These are phyloP conservation scores for Temnothorax rugatulus DNA, from an alignment of 2,888 invertebrate genomes.

Conservation along the genomic window DNA sequence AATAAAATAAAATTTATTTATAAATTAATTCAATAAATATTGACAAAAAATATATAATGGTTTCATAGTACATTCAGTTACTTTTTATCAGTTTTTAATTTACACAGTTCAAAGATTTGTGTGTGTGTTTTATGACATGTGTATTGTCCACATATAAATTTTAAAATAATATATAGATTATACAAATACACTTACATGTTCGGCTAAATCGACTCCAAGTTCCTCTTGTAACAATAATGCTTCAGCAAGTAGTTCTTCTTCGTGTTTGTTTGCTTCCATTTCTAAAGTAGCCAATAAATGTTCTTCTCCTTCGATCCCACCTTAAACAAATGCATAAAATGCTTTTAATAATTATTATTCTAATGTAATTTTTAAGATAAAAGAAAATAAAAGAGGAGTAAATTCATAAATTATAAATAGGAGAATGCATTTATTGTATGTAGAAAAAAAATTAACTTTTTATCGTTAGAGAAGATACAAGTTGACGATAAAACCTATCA, in stretches of 20 bases:
- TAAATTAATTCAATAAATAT: neutral
- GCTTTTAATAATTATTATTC: constrained; percentile 5
- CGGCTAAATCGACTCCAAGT: constrained; percentile 82
- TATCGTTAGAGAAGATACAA: constrained; percentile 36
- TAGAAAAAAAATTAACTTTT: neutral
- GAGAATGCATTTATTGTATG: neutral
- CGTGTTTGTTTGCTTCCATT: constrained; percentile 84
- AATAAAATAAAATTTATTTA: too few relatives aligned
- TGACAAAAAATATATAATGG: neutral
- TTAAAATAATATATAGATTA: neutral
- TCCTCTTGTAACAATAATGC: constrained; percentile 84
- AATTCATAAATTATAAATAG: neutral
- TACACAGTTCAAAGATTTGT: neutral
- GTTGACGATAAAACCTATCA: constrained; percentile 74
- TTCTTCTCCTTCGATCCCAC: constrained; percentile 83
- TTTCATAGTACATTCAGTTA: neutral
- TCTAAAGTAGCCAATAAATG: constrained; percentile 83
- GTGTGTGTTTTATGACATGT: neutral
- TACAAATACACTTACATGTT: constrained; percentile 72
- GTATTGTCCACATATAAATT: neutral
- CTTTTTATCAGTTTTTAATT: neutral
- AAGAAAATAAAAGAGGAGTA: neutral
- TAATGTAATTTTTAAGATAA: neutral
- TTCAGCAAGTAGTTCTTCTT: constrained; percentile 84
- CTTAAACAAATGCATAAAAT: constrained; percentile 67